Percentiles rank a stretch among this genome's conserved stretches.
phyloP scores from a whole-genome alignment of 2,888 invertebrate genomes.

The Rotaria sp. region DNA sequence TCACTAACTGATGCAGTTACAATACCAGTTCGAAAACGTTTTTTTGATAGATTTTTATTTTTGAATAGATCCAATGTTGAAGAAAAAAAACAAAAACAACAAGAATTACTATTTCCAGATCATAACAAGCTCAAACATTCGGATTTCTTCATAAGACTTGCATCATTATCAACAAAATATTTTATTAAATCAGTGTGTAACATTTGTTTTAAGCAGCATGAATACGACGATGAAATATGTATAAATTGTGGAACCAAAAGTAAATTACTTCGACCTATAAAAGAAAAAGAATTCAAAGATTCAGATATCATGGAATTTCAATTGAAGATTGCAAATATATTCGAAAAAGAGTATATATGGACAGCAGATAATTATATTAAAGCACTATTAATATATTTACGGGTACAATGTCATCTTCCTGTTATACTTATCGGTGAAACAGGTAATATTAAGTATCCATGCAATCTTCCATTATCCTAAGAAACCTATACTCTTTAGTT shows the following conservation, averaged over 20 bases:
- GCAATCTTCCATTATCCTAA: too few relatives aligned
- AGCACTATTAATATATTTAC: slow-evolving; percentile 51
- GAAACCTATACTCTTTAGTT: too few relatives aligned
- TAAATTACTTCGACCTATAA: not conserved
- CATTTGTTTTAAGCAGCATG: slow-evolving; percentile 34
- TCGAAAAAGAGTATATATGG: slow-evolving; percentile 45
- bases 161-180: too few relatives aligned
- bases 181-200: too few relatives aligned
- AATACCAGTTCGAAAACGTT: too few relatives aligned
- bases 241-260: not conserved
- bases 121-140: too few relatives aligned
- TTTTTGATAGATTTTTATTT: too few relatives aligned
- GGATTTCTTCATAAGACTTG: too few relatives aligned
- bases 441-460: slow-evolving; percentile 41
- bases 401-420: slow-evolving; percentile 51
- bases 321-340: not conserved
- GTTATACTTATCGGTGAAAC: slow-evolving; percentile 55
- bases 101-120: too few relatives aligned
- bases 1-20: too few relatives aligned
- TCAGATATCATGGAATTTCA: not conserved
- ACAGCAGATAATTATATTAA: slow-evolving; percentile 52
- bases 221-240: slow-evolving; percentile 46
- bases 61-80: too few relatives aligned
- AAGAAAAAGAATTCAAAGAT: not conserved
- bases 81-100: too few relatives aligned